These are phyloP conservation scores for Channa argus DNA, from an alignment of 2,113 vertebrate species.

Conservation along the genomic window DNA sequence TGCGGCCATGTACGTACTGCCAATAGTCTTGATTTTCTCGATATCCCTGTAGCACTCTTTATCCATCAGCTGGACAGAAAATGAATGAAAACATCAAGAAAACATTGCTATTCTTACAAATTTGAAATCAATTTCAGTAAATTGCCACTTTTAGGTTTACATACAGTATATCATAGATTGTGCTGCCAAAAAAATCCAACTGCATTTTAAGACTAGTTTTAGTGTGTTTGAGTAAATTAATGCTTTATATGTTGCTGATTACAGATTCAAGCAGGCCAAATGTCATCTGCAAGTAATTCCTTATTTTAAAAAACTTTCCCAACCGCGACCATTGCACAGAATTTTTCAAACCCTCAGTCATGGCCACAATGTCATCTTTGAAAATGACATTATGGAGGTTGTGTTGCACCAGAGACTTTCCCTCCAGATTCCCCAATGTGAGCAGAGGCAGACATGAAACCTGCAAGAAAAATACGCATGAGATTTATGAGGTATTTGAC, in stretches of 20 bases:
- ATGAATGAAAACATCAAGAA: conserved; percentile 17
- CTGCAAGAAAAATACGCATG: neutral
- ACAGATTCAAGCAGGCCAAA: conserved; percentile 49
- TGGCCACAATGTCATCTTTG: conserved; percentile 48
- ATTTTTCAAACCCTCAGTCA: conserved; percentile 44
- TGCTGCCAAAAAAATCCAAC: conserved; percentile 39
- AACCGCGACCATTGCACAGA: conserved; percentile 49
- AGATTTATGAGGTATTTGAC: conserved; percentile 49
- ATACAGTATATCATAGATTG: conserved; percentile 27
- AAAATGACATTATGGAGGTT: conserved; percentile 22
- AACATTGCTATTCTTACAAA: conserved; percentile 9
- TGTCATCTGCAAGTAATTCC: conserved; percentile 64
- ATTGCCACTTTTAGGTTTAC: conserved; percentile 4
- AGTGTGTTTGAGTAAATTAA: conserved; percentile 42
- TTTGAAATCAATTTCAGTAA: conserved; percentile 20
- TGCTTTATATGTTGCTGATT: conserved; percentile 50
- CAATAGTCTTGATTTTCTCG: conserved; percentile 99
- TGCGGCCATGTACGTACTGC: conserved; percentile 98
- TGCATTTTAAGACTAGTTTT: conserved; percentile 28
- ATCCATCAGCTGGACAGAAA: conserved; percentile 90
- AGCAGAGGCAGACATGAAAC: neutral
- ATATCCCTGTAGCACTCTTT: conserved; percentile 97
- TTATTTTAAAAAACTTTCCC: conserved; percentile 57
- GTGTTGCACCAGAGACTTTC: neutral
- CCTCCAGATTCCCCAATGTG: conserved; percentile 1